A percentile compares a stretch with the other conserved stretches of the same genome.
phyloP scores from a whole-genome alignment of 2,113 vertebrate genomes.

The Recurvirostra avosetta region DNA sequence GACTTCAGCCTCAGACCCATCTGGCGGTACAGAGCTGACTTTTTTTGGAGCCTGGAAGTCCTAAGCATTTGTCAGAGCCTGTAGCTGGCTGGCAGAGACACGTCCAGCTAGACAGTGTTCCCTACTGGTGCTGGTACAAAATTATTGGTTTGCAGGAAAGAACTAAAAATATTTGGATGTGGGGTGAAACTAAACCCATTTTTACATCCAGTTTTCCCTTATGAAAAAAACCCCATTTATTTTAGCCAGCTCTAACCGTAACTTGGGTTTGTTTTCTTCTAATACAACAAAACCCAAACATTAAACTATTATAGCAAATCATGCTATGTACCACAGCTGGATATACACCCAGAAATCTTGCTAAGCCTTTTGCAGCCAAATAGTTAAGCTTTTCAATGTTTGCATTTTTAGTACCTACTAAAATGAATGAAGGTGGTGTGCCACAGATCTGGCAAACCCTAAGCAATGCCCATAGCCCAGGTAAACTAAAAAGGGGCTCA shows the following conservation, averaged over 20 bases:
- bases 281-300: neutral
- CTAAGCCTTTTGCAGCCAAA: neutral
- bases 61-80: neutral
- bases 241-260: neutral
- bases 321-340: neutral
- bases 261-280: neutral
- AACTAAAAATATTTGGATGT: neutral
- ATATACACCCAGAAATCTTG: neutral
- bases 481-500: neutral
- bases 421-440: neutral
- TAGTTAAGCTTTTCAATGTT: neutral
- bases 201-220: neutral
- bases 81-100: neutral
- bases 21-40: neutral
- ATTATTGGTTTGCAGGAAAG: neutral
- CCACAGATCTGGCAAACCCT: neutral
- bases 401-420: neutral
- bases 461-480: neutral
- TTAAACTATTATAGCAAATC: neutral
- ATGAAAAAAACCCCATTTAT: rapidly evolving
- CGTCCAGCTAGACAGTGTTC: neutral
- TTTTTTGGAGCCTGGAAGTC: neutral
- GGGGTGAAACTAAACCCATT: neutral
- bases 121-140: neutral
- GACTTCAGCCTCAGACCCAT: neutral